Conservation (phyloP, 2,797 vertebrate species). For the Amblyopsis hoosieri region DNA sequence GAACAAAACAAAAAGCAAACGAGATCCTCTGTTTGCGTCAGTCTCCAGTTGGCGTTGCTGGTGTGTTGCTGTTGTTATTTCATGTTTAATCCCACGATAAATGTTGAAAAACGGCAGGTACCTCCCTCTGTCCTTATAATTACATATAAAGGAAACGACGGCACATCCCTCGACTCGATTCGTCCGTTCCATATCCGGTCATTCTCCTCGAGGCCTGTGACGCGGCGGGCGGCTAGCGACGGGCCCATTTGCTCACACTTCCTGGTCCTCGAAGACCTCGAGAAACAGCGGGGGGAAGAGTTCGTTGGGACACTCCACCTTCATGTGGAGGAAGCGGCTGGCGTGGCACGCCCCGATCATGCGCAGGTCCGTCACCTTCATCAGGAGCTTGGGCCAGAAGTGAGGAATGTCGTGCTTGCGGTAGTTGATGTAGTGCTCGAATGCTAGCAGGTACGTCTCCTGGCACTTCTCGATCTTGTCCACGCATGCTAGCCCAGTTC, state of each 20-base stretch:
- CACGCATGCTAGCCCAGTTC: conserved; percentile 88
- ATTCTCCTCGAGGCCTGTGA: conserved; percentile 15
- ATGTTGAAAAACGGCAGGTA: conserved; percentile 50
- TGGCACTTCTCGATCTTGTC: conserved; percentile 95
- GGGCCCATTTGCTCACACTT: conserved; percentile 76
- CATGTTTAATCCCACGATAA: conserved; percentile 52
- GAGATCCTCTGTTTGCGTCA: conserved; percentile 48
- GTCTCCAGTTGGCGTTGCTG: conserved; percentile 62
- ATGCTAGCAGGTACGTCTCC: conserved; percentile 94
- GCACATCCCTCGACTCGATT: conserved; percentile 40
- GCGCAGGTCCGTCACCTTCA: conserved; percentile 96
- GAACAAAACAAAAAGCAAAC: conserved; percentile 47
- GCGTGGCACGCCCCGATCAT: conserved; percentile 97
- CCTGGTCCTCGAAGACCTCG: conserved; percentile 94
- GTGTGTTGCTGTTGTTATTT: conserved; percentile 59
- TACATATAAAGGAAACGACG: conserved; percentile 13
- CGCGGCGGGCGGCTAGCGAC: background rate
- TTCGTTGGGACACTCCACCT: conserved; percentile 95
- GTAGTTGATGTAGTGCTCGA: conserved; percentile 97
- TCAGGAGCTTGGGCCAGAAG: conserved; percentile 98
- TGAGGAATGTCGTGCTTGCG: conserved; percentile 98
- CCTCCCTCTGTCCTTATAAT: conserved; percentile 45
- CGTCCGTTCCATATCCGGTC: conserved; percentile 14
- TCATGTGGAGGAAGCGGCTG: conserved; percentile 98
- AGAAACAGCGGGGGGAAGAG: conserved; percentile 95